Evolutionary conservation across 2,113 vertebrate species (phyloP).

Genomic region (Rousettus leschenaultii): DNA sequence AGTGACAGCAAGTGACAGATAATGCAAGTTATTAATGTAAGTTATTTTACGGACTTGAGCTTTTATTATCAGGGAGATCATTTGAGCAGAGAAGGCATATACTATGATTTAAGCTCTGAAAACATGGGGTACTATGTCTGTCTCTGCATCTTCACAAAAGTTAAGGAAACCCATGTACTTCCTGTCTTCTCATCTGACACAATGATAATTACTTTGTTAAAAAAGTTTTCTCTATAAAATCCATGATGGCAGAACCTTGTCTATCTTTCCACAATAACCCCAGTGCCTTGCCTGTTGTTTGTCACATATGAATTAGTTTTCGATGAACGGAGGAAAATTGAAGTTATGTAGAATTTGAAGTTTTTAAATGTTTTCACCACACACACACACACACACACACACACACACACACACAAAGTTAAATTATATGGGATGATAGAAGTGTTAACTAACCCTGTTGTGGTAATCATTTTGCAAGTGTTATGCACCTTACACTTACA

Average conservation of each 20-base stretch:
- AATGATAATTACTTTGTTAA: background rate
- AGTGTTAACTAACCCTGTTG: background rate
- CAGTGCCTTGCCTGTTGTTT: background rate
- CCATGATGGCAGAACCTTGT: background rate
- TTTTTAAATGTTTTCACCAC: background rate
- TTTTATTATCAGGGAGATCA: background rate
- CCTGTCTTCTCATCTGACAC: background rate
- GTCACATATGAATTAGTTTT: background rate
- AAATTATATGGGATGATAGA: background rate
- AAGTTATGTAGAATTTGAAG: background rate
- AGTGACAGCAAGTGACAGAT: background rate
- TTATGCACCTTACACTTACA: background rate
- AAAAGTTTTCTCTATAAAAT: background rate
- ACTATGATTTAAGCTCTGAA: background rate
- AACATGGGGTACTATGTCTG: background rate
- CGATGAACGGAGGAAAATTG: background rate
- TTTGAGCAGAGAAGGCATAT: background rate
- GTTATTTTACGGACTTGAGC: background rate
- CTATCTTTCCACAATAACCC: background rate
- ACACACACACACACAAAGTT: background rate
- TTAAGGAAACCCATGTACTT: background rate
- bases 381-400: background rate
- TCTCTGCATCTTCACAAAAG: background rate
- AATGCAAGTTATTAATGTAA: background rate
- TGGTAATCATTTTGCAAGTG: background rate